Evolutionary conservation across 2,113 vertebrate species (phyloP), one percentile per base, ranked within the genome.

Genomic region (Anthoscopus minutus): DNA sequence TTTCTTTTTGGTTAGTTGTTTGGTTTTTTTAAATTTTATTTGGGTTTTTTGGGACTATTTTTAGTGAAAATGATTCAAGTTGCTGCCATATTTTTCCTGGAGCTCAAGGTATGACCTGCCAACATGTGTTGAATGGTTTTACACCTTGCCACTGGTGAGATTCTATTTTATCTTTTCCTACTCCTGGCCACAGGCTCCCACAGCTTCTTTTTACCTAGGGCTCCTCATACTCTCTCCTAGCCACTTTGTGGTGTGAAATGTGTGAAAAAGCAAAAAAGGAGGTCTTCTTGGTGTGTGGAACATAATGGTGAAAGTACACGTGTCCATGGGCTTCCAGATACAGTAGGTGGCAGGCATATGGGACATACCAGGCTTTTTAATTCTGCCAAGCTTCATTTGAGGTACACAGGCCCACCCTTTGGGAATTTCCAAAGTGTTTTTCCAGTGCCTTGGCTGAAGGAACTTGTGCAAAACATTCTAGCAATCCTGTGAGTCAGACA

Each of bases 271-370:
- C 40, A 19, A 44, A 16, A 35, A 24, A 4, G 27, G 7, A 65
- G 25, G 6, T 37, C 13, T 22, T 66, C 45, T 70, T 1, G 1
- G 22, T 30, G 23, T 18, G 11, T 53, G 28, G 22, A 78, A 58
- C 22, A 24, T 53, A 37, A 22, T 71, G 51, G 33, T 22, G 61
- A 21, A 74, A 66, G 17, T 33, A 60, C 0, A 1, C 1, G 1
- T 17, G 24, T 6, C 51, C 5, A 4, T 27, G 60, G 54, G 19
- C 45, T 66, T 69, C 58, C 31, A 74, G 50, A 28, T 22, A n/a
- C 0, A 9, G 33, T 0, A 4, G 14, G 23, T 54, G 33, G 22
- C 28, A 37, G 33, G 16, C 16, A 58, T 0, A 0, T 47, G 21
- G 40, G 54, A 24, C 21, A 11, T 0, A 0, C 42, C 23, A 35